phyloP scores from a whole-genome alignment of 2,888 invertebrate species.

The Chrysolina oricalcia region DNA sequence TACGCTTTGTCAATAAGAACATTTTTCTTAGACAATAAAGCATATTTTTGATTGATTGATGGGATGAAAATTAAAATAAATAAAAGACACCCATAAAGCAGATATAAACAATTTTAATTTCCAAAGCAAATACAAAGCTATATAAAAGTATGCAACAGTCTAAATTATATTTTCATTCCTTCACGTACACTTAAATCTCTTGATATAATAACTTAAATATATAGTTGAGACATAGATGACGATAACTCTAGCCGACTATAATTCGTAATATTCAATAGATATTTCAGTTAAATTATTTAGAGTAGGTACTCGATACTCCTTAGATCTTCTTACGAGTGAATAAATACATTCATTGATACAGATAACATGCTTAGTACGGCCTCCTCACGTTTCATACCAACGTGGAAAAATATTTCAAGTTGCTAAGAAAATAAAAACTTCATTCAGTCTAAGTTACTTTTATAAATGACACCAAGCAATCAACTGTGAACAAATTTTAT shows the following conservation, averaged over 20 bases:
- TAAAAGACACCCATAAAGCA: conserved; percentile 55
- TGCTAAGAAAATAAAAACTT: conserved; percentile 36
- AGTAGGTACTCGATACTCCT: conserved; percentile 19
- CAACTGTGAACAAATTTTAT: neutral
- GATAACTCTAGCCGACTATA: conserved; percentile 45
- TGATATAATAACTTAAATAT: conserved; percentile 44
- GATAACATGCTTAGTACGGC: conserved; percentile 58
- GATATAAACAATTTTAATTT: conserved; percentile 64
- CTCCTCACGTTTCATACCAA: conserved; percentile 54
- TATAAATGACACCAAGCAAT: neutral
- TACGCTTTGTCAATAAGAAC: no score
- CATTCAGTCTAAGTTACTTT: conserved; percentile 48
- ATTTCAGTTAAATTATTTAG: conserved; percentile 39
- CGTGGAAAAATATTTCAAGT: conserved; percentile 43
- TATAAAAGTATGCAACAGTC: conserved; percentile 68
- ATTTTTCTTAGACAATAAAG: no score
- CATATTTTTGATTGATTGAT: no score
- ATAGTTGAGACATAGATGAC: conserved; percentile 34
- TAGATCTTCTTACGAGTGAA: conserved; percentile 25
- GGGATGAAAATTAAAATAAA: conserved; percentile 26
- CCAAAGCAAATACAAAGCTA: conserved; percentile 69
- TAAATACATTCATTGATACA: conserved; percentile 42
- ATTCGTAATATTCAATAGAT: conserved; percentile 32
- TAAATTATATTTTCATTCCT: conserved; percentile 56
- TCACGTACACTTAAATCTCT: conserved; percentile 53